Evolutionary conservation across 2,888 invertebrate species (phyloP).

Genomic region (Drosophila birchii): DNA sequence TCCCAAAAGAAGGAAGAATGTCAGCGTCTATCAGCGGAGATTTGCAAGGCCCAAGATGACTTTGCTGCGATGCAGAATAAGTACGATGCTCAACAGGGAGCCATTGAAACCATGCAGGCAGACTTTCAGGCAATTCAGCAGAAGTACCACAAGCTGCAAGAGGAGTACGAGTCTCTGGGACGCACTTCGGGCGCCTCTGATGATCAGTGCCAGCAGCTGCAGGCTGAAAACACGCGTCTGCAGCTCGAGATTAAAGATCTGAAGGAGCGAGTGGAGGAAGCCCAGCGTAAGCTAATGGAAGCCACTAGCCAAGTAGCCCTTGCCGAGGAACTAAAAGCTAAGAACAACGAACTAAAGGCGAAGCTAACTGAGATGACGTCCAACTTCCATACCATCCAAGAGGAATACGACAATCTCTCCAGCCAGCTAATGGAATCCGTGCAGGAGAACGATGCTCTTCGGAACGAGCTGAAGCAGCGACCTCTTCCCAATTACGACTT

Average conservation of each 20-base stretch:
- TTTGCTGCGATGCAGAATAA: constrained; percentile 68
- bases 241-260: constrained; percentile 70
- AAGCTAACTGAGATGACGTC: constrained; percentile 76
- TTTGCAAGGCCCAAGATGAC: constrained; percentile 58
- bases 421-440: constrained; percentile 87
- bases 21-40: constrained; percentile 59
- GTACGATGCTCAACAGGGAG: constrained; percentile 57
- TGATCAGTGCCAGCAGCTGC: constrained; percentile 63
- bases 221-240: constrained; percentile 68
- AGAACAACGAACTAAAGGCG: constrained; percentile 59
- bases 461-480: constrained; percentile 45
- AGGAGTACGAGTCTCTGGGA: constrained; percentile 69
- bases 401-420: constrained; percentile 86
- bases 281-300: constrained; percentile 64
- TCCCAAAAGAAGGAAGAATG: constrained; percentile 63
- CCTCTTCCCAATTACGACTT: constrained; percentile 9
- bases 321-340: constrained; percentile 16
- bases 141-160: constrained; percentile 71
- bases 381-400: constrained; percentile 83
- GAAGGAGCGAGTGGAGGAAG: constrained; percentile 66
- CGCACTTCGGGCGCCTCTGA: constrained; percentile 50
- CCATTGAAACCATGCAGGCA: constrained; percentile 63
- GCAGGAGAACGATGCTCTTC: constrained; percentile 84
- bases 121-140: constrained; percentile 69
- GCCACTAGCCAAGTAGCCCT: constrained; percentile 4